phyloP scores from a whole-genome alignment of 2,888 invertebrate species.

The Hirtodrosophila alboralis region DNA sequence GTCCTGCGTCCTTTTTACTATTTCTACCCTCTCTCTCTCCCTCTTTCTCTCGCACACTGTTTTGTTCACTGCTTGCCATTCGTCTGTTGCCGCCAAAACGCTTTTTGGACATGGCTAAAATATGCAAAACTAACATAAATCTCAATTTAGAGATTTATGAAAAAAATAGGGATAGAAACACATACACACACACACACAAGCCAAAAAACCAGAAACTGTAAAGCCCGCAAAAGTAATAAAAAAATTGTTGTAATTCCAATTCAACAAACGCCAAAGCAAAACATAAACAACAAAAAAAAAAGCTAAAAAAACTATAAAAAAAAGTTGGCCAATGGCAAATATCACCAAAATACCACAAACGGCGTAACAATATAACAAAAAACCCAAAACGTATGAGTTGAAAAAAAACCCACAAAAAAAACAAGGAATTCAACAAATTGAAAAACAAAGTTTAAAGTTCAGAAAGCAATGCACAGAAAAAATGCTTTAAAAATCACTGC shows the following conservation, averaged over 20 bases:
- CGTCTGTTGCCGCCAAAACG: slow-evolving; percentile 56
- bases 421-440: slow-evolving; percentile 10
- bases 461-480: slow-evolving; percentile 43
- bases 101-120: slow-evolving; percentile 75
- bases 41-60: no score
- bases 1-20: slow-evolving; percentile 15
- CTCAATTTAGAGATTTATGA: slow-evolving; percentile 80
- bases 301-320: slow-evolving; percentile 36
- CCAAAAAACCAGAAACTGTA: slow-evolving; percentile 8
- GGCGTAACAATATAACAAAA: slow-evolving; percentile 66
- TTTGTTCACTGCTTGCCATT: slow-evolving; percentile 11
- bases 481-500: slow-evolving; percentile 56
- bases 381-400: slow-evolving; percentile 36
- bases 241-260: slow-evolving; percentile 74
- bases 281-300: slow-evolving; percentile 17
- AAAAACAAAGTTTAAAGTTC: slow-evolving; percentile 57
- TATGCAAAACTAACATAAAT: slow-evolving; percentile 80
- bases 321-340: slow-evolving; percentile 68
- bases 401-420: slow-evolving; percentile 21
- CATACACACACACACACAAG: slow-evolving; percentile 17
- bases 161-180: slow-evolving; percentile 57
- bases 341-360: slow-evolving; percentile 74
- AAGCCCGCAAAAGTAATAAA: slow-evolving; percentile 68
- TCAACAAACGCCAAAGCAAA: slow-evolving; percentile 49
- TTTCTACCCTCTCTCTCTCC: slow-evolving; percentile 17